Percentiles rank a stretch among this genome's conserved stretches.
Conservation (phyloP, 1,140 invertebrate species). For the Trialeurodes vaporariorum region DNA sequence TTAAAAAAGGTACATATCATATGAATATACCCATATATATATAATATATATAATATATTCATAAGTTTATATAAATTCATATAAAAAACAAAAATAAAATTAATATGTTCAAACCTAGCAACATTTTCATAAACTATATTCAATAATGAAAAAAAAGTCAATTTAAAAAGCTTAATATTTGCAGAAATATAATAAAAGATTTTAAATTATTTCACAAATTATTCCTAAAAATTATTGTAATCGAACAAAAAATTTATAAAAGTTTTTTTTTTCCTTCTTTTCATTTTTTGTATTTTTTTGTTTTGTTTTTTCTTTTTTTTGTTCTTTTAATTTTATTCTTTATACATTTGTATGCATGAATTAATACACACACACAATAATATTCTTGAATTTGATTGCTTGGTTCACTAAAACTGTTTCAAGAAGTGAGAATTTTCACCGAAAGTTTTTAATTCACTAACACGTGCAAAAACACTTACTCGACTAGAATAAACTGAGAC, state of each 20-base stretch:
- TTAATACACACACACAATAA: too few relatives aligned
- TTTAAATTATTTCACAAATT: not conserved
- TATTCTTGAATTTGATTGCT: too few relatives aligned
- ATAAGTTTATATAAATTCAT: not conserved
- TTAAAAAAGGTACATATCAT: not conserved
- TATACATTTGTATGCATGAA: too few relatives aligned
- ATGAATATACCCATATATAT: not conserved
- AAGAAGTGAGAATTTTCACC: not conserved
- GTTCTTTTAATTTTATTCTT: too few relatives aligned
- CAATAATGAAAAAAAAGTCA: not conserved
- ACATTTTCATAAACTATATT: not conserved
- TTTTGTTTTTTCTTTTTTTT: not conserved
- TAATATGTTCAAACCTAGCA: not conserved
- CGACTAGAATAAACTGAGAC: not conserved
- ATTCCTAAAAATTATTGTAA: slow-evolving; percentile 1
- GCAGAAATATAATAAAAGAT: slow-evolving; percentile 1
- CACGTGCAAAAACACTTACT: not conserved
- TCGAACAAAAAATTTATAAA: not conserved
- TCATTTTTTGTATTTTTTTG: not conserved
- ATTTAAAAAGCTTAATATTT: not conserved
- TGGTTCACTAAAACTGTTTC: too few relatives aligned
- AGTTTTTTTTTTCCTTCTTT: not conserved
- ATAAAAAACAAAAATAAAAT: slow-evolving; percentile 1
- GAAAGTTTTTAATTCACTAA: not conserved
- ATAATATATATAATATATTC: too few relatives aligned